Evolutionary conservation across 2,113 vertebrate genomes (phyloP).

Genomic region (Mystacornis crossleyi): DNA sequence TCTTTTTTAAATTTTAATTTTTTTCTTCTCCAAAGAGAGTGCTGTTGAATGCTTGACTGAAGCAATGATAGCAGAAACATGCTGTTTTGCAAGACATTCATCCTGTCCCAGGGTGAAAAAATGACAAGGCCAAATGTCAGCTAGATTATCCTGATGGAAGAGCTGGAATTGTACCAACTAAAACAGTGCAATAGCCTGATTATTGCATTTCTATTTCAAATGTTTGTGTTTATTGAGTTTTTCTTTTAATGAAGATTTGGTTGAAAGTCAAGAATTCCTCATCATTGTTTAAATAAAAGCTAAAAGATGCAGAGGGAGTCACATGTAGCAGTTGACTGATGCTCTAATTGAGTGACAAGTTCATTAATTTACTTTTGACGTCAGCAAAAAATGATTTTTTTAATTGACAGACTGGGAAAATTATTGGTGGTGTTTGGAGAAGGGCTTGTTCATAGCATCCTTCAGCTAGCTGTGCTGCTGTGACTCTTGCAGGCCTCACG

Average conservation of each 20-base stretch:
- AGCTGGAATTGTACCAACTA: neutral
- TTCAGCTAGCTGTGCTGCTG: neutral
- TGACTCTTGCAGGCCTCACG: neutral
- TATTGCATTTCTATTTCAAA: neutral
- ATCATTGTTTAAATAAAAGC: neutral
- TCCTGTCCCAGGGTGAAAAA: neutral
- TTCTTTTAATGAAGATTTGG: neutral
- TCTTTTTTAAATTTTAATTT: too few relatives aligned
- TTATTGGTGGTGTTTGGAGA: neutral
- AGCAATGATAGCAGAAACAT: neutral
- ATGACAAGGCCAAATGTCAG: neutral
- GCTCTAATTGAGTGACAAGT: conserved; percentile 19
- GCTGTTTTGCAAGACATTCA: conserved; percentile 12
- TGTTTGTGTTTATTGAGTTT: conserved; percentile 20
- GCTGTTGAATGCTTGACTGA: neutral
- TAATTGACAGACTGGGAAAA: neutral
- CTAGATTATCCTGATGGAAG: neutral
- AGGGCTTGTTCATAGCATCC: neutral
- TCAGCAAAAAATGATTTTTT: conserved; percentile 33
- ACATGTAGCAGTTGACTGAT: neutral
- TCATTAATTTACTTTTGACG: conserved; percentile 34
- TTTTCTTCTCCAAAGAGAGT: neutral
- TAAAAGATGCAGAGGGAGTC: neutral
- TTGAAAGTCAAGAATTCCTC: conserved; percentile 19
- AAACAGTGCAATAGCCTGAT: neutral